Conservation (phyloP, 1,140 invertebrate genomes). For the Drosophila varians region DNA sequence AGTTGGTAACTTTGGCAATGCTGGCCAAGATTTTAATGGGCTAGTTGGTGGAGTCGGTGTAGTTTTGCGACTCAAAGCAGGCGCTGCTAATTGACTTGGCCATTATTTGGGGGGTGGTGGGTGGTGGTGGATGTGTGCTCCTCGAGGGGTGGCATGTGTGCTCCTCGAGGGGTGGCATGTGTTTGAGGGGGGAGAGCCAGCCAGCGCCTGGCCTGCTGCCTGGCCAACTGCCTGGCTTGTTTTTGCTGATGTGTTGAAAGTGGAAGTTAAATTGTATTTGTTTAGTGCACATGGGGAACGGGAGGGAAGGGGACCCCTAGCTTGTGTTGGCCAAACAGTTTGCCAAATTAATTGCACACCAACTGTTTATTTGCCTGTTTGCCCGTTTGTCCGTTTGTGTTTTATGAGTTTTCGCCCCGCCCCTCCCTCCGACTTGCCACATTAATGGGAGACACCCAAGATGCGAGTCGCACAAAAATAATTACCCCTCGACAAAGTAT, state of each 20-base stretch:
- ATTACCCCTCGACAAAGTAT: background rate
- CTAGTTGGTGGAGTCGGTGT: background rate
- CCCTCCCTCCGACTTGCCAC: background rate
- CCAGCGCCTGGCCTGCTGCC: too few relatives aligned
- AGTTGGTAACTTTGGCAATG: slow-evolving; percentile 15
- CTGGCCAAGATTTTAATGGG: slow-evolving; percentile 51
- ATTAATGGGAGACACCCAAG: background rate
- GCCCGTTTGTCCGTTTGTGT: slow-evolving; percentile 45
- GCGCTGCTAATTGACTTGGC: slow-evolving; percentile 69
- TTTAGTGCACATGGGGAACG: slow-evolving; percentile 46
- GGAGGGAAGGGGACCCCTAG: too few relatives aligned
- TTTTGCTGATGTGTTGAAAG: slow-evolving; percentile 74
- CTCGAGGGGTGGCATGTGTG: background rate
- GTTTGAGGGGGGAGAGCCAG: too few relatives aligned
- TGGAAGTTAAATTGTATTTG: slow-evolving; percentile 81
- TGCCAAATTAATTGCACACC: slow-evolving; percentile 82
- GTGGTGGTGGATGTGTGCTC: background rate
- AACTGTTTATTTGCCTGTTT: slow-evolving; percentile 67
- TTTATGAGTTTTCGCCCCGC: slow-evolving; percentile 38
- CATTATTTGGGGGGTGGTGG: slow-evolving; percentile 37
- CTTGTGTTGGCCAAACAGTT: slow-evolving; percentile 74
- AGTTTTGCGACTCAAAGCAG: slow-evolving; percentile 18
- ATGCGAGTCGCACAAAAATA: background rate
- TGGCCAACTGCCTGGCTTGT: slow-evolving; percentile 20
- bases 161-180: too few relatives aligned